A percentile compares a stretch with the other conserved stretches of the same genome.
These are phyloP conservation scores for Epizoanthus ramosus DNA, from an alignment of 92 coral and sea anemone species.

Conservation along the genomic window DNA sequence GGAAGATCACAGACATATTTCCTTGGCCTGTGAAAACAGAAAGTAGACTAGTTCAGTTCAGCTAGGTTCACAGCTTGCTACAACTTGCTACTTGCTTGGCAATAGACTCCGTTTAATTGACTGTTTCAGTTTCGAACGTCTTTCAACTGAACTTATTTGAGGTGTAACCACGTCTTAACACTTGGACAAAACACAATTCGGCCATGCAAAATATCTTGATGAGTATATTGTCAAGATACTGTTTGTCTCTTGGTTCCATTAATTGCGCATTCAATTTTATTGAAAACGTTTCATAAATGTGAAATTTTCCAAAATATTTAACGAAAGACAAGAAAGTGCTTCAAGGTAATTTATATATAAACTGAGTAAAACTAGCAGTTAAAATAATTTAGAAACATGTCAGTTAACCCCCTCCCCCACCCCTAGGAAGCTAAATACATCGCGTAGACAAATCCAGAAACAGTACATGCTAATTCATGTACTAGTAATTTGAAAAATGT, in stretches of 20 bases:
- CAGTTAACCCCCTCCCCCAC: too few species aligned
- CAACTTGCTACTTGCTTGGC: neutral
- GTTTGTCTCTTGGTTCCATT: neutral
- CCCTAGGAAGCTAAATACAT: too few species aligned
- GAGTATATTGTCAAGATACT: neutral
- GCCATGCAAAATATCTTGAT: neutral
- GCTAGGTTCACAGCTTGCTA: neutral
- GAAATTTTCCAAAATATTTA: neutral
- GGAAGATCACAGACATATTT: slow-evolving; percentile 31
- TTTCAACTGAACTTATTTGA: neutral
- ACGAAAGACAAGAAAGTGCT: neutral
- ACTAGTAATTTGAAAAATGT: too few species aligned
- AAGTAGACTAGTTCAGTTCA: neutral
- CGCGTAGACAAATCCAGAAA: too few species aligned
- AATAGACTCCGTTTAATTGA: neutral
- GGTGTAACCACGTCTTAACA: neutral
- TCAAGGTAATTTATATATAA: neutral
- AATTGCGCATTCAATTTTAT: neutral
- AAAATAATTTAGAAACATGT: neutral
- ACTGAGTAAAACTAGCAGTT: neutral
- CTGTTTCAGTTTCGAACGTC: too few species aligned
- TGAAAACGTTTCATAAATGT: neutral
- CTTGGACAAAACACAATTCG: neutral
- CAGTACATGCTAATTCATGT: too few species aligned
- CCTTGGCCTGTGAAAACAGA: neutral